These are phyloP conservation scores for Meteorus colon DNA, from an alignment of 2,888 invertebrate genomes.

Conservation along the genomic window DNA sequence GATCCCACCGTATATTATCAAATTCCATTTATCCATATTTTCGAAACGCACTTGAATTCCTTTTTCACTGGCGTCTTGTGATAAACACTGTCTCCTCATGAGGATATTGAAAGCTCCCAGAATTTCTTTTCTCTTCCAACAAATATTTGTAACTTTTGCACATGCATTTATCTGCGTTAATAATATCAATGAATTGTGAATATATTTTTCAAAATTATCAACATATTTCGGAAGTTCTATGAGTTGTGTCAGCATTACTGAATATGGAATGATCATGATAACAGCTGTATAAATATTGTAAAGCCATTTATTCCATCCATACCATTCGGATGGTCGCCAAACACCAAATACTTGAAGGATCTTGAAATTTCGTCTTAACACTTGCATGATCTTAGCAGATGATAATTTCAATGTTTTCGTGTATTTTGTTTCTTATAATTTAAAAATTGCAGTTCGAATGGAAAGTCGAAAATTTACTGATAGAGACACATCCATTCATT, in stretches of 20 bases:
- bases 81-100: not conserved
- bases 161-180: not conserved
- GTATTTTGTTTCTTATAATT: too few relatives aligned
- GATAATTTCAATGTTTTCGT: too few relatives aligned
- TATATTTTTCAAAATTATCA: not conserved
- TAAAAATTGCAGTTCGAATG: too few relatives aligned
- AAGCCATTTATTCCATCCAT: conserved; percentile 13
- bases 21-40: too few relatives aligned
- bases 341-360: conserved; percentile 29
- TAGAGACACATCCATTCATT: too few relatives aligned
- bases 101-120: not conserved
- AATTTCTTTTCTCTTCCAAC: not conserved
- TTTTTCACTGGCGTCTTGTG: not conserved
- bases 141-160: conserved; percentile 1
- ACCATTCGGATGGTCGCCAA: conserved; percentile 15
- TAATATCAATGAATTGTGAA: not conserved
- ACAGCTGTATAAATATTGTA: conserved; percentile 23
- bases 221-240: not conserved
- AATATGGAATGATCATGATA: not conserved
- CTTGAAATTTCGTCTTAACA: not conserved
- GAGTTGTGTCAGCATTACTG: not conserved
- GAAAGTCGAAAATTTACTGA: too few relatives aligned
- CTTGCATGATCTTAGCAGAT: too few relatives aligned
- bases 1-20: too few relatives aligned
- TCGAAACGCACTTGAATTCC: not conserved